Conservation (phyloP, 2,888 invertebrate species). For the Thyatira batis region DNA sequence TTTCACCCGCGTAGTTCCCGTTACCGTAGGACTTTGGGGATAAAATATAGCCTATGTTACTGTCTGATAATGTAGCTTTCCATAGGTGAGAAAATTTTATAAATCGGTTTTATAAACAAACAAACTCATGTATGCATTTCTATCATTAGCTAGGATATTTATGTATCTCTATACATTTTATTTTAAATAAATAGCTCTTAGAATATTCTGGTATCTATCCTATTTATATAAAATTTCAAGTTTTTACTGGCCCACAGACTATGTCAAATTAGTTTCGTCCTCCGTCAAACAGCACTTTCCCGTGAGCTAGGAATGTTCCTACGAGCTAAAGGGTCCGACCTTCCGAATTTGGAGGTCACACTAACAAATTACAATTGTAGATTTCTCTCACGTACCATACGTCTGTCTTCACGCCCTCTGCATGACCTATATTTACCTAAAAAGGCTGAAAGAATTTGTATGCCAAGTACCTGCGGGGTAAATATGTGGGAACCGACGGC, state of each 20-base stretch:
- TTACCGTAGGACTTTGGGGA: no score
- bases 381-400: conserved; percentile 43
- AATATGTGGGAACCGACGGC: background rate
- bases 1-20: no score
- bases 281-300: background rate
- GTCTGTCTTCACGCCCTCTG: conserved; percentile 32
- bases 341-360: conserved; percentile 8
- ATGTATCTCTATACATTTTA: no score
- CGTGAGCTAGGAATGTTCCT: background rate
- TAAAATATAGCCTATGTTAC: no score
- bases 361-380: conserved; percentile 30
- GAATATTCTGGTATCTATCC: no score
- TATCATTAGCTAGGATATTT: no score
- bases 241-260: background rate
- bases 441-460: conserved; percentile 19
- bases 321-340: conserved; percentile 7
- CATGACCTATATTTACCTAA: conserved; percentile 34
- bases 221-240: background rate
- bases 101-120: no score
- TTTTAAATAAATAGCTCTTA: no score
- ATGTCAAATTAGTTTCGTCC: background rate
- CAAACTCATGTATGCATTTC: no score
- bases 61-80: no score
- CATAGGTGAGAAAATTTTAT: no score
- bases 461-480: background rate